Evolutionary conservation across 2,888 invertebrate species (phyloP).

Genomic region (Epinotia ramella): DNA sequence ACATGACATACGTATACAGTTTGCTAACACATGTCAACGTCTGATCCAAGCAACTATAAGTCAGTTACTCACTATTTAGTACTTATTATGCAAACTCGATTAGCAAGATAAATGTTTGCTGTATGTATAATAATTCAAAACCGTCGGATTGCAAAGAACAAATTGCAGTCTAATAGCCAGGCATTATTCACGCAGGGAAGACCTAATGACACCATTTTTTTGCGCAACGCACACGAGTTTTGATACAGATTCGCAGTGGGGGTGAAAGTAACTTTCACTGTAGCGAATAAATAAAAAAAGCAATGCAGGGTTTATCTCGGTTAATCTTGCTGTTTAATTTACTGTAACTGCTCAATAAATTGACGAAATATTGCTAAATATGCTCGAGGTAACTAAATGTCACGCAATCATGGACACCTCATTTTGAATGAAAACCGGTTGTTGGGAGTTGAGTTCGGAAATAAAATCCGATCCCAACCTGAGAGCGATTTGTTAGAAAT

Average conservation of each 20-base stretch:
- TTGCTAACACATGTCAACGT: not conserved
- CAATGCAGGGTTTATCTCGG: slow-evolving; percentile 32
- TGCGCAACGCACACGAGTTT: slow-evolving; percentile 61
- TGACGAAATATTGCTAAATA: slow-evolving; percentile 23
- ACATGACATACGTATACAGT: not conserved
- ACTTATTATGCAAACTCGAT: slow-evolving; percentile 48
- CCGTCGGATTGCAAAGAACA: slow-evolving; percentile 50
- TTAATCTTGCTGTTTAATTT: slow-evolving; percentile 38
- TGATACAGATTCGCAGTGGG: slow-evolving; percentile 75
- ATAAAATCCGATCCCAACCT: slow-evolving; percentile 12
- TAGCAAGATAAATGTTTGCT: slow-evolving; percentile 51
- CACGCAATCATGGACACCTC: slow-evolving; percentile 21
- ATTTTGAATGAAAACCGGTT: slow-evolving; percentile 22
- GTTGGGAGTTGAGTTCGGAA: not conserved
- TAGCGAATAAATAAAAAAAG: slow-evolving; percentile 52
- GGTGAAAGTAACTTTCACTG: slow-evolving; percentile 80
- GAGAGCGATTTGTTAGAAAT: slow-evolving; percentile 23
- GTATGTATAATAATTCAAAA: slow-evolving; percentile 50
- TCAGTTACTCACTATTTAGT: slow-evolving; percentile 40
- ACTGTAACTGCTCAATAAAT: slow-evolving; percentile 16
- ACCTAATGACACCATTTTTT: slow-evolving; percentile 78
- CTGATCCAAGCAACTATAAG: slow-evolving; percentile 36
- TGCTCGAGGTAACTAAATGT: slow-evolving; percentile 7
- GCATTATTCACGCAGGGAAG: slow-evolving; percentile 65
- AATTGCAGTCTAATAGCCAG: slow-evolving; percentile 60